Conservation (phyloP, 2,797 vertebrate genomes). For the Anomalospiza imberbis region DNA sequence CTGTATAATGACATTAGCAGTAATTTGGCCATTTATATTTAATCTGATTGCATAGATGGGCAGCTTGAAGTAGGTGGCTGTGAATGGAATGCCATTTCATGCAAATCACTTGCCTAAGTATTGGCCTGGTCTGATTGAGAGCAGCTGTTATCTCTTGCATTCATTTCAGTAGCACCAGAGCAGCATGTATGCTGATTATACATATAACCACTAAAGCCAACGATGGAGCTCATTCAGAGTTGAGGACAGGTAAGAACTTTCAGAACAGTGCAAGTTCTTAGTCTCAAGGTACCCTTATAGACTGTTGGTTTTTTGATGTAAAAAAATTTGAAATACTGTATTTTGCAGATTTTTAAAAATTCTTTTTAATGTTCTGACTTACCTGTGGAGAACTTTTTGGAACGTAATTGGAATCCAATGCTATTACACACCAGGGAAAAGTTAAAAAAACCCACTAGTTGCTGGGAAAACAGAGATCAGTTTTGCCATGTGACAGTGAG, state of each 20-base stretch:
- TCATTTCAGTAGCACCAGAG: background rate
- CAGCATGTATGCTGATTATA: background rate
- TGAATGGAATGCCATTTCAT: background rate
- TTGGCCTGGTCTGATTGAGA: background rate
- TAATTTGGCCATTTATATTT: conserved; percentile 24
- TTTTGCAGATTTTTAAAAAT: background rate
- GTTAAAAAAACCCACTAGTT: too few relatives aligned
- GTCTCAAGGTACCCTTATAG: background rate
- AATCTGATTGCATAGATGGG: background rate
- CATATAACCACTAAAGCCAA: background rate
- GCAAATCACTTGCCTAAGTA: background rate
- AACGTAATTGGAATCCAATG: background rate
- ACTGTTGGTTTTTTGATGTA: background rate
- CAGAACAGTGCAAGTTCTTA: background rate
- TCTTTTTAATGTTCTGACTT: background rate
- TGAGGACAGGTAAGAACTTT: background rate
- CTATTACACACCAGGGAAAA: background rate
- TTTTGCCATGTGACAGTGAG: background rate
- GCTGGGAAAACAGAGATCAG: background rate
- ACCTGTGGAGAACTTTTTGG: background rate
- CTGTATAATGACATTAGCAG: background rate
- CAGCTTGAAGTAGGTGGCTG: background rate
- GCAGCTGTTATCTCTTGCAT: background rate
- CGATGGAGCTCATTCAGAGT: background rate
- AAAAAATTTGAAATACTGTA: background rate